Conservation (phyloP, 2,888 invertebrate species). For the Conops quadrifasciatus region DNA sequence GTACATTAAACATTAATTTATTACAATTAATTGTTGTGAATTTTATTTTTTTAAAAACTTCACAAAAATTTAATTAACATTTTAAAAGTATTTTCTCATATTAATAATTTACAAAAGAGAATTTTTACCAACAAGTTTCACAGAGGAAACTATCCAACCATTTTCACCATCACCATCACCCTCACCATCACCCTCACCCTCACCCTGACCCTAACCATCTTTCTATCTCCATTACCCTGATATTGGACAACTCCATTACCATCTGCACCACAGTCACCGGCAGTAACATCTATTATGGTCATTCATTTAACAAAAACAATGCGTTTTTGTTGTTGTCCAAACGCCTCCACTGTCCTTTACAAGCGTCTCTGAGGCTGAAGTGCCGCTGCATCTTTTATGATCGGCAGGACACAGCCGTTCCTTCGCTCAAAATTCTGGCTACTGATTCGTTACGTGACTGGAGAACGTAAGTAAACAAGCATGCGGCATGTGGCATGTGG, state of each 20-base stretch:
- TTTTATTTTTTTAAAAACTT: too few relatives aligned
- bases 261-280: constrained; percentile 2
- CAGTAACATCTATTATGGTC: constrained; percentile 1
- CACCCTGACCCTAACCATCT: neutral
- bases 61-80: too few relatives aligned
- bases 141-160: too few relatives aligned
- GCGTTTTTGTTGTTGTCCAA: neutral
- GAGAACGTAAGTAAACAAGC: constrained; percentile 16
- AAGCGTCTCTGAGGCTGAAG: neutral
- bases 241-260: constrained; percentile 5
- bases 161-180: constrained; percentile 5
- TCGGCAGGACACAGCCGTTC: neutral
- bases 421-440: constrained; percentile 22
- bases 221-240: neutral
- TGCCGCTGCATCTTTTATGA: constrained; percentile 20
- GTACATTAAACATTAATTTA: too few relatives aligned
- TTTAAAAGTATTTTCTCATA: too few relatives aligned
- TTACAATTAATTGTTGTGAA: too few relatives aligned
- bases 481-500: neutral
- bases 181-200: neutral
- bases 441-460: constrained; percentile 30
- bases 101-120: too few relatives aligned
- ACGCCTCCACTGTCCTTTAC: too few relatives aligned
- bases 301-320: constrained; percentile 9
- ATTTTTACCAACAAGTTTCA: too few relatives aligned